These are phyloP conservation scores for Caenorhabditis sinica DNA, from an alignment of 2,888 invertebrate species.

Conservation along the genomic window DNA sequence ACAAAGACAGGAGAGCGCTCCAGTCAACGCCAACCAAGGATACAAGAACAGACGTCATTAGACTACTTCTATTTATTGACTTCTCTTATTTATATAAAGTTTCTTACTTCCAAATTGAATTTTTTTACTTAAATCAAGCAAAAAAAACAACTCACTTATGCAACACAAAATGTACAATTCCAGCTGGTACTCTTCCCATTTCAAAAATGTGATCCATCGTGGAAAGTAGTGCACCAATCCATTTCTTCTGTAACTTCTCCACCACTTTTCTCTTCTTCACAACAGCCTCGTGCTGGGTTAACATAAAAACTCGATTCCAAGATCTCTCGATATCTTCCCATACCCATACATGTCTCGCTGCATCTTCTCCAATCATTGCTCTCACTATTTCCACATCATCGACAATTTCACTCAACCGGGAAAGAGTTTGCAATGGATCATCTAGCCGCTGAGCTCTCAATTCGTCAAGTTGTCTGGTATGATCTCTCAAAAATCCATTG, in stretches of 20 bases:
- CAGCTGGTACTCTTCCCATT: slow-evolving; percentile 54
- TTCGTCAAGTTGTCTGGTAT: slow-evolving; percentile 42
- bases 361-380: slow-evolving; percentile 53
- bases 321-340: slow-evolving; percentile 63
- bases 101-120: slow-evolving; percentile 3
- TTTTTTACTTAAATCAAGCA: not conserved
- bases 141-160: slow-evolving; percentile 56
- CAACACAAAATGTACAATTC: slow-evolving; percentile 51
- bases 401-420: slow-evolving; percentile 20
- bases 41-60: slow-evolving; percentile 67
- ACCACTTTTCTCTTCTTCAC: slow-evolving; percentile 42
- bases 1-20: slow-evolving; percentile 61
- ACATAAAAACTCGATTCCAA: slow-evolving; percentile 61
- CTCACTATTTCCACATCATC: slow-evolving; percentile 59
- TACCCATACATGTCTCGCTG: slow-evolving; percentile 47
- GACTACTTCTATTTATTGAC: slow-evolving; percentile 28
- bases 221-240: slow-evolving; percentile 26
- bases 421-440: slow-evolving; percentile 53
- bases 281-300: slow-evolving; percentile 47
- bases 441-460: slow-evolving; percentile 41
- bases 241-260: slow-evolving; percentile 42
- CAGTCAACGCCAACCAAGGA: slow-evolving; percentile 57
- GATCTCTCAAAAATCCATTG: slow-evolving; percentile 61
- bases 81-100: slow-evolving; percentile 46
- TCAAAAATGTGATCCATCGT: slow-evolving; percentile 64